A percentile compares a stretch with the other conserved stretches of the same genome.
Evolutionary conservation across 1,140 invertebrate genomes (phyloP).

Genomic region (honey bee (Apis mellifera)): Amel_HAv3.1 CM009941.2:3107001-3107500

Average conservation of each 20-base stretch:
- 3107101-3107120: background rate
- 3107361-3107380: background rate
- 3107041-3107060: too few relatives aligned
- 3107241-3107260: background rate
- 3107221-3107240: background rate
- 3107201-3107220: too few relatives aligned
- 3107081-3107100: too few relatives aligned
- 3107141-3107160: background rate
- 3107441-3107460: background rate
- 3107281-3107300: background rate
- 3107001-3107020: too few relatives aligned
- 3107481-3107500: background rate
- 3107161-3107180: background rate
- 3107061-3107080: too few relatives aligned
- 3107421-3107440: background rate
- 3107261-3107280: background rate
- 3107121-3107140: background rate
- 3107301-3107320: background rate
- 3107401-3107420: background rate
- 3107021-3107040: too few relatives aligned
- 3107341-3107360: conserved; percentile 15
- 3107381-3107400: background rate
- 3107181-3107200: background rate
- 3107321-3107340: conserved; percentile 13
- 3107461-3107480: background rate